Conservation (phyloP, 1,140 invertebrate genomes). For the Sesamia nonagrioides region DNA sequence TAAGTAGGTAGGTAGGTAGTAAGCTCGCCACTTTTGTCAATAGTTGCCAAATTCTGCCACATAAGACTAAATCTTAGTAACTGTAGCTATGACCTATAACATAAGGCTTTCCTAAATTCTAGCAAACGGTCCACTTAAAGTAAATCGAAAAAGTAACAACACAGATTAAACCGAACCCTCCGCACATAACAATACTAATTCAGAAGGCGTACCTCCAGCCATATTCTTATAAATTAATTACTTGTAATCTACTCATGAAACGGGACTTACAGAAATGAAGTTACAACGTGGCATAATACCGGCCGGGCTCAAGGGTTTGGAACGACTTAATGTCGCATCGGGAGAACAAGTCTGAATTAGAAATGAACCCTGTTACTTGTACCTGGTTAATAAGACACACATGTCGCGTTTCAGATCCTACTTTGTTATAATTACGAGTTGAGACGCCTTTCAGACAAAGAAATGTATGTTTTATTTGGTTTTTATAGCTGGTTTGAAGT, state of each 20-base stretch:
- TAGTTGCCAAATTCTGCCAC: too few species aligned
- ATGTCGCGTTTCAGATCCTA: slow-evolving; percentile 62
- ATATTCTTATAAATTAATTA: slow-evolving; percentile 87
- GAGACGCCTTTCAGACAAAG: not conserved
- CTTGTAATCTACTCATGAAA: slow-evolving; percentile 86
- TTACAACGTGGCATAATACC: slow-evolving; percentile 77
- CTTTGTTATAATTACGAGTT: slow-evolving; percentile 46
- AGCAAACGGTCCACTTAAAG: slow-evolving; percentile 23
- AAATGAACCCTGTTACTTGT: slow-evolving; percentile 74
- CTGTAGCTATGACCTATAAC: not conserved
- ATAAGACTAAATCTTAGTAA: too few species aligned
- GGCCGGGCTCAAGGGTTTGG: slow-evolving; percentile 67
- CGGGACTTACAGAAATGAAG: slow-evolving; percentile 84
- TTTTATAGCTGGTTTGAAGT: not conserved
- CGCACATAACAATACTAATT: slow-evolving; percentile 68
- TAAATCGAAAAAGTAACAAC: slow-evolving; percentile 25
- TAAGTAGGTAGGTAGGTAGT: too few species aligned
- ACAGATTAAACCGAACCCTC: slow-evolving; percentile 53
- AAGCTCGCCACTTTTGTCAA: too few species aligned
- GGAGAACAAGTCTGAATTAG: slow-evolving; percentile 82
- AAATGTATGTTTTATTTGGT: slow-evolving; percentile 17
- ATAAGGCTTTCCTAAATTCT: not conserved
- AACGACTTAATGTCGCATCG: slow-evolving; percentile 79
- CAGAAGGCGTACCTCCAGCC: slow-evolving; percentile 68
- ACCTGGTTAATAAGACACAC: slow-evolving; percentile 78